Evolutionary conservation across 2,113 vertebrate genomes (phyloP), one percentile per base, ranked within the genome.

Genomic region (Chroicocephalus ridibundus): DNA sequence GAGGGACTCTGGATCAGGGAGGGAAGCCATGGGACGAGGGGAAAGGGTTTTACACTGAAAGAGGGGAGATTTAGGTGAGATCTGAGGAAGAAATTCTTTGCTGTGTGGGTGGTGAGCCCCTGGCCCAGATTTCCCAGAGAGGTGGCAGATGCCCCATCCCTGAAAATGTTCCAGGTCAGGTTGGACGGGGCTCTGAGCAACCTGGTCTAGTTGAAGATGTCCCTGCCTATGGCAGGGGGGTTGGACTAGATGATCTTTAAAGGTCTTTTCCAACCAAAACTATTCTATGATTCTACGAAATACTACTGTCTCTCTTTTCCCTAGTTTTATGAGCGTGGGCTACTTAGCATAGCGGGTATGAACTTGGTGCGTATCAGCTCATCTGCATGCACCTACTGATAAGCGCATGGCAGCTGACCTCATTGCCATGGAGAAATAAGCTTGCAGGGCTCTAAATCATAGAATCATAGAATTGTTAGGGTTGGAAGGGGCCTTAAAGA

Each of bases 31-130:
- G 22, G 38, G 11, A n/a, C 4, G 8, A 36, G 38, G 19, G 9
- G 14, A 7, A 36, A 36, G 36, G 36, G 36, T 36, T 36, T 36
- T 36, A 36, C 36, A 36, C 36, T 36, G 36, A 36, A 36, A 36
- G 36, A 36, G 36, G 36, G 36, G 36, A 36, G 36, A 36, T 36
- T 36, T 36, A 36, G 36, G 36, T 36, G 36, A 36, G 36, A 36
- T 36, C 36, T 36, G 36, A 36, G 36, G 36, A 36, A 36, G 36
- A 36, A 36, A 36, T 36, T 36, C 36, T 36, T 36, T 36, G 12
- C 1, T 0, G 2, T 49, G 12, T 18, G 27, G 13, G 21, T 44
- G 36, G 25, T 84, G 57, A 72, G 3, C 8, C 15, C 0, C 54
- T 60, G n/a, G 29, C 17, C 5, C 44, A n/a, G 2, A 55, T 40